These are phyloP conservation scores for Cephus pulcher DNA, from an alignment of 2,888 invertebrate genomes.

Conservation along the genomic window DNA sequence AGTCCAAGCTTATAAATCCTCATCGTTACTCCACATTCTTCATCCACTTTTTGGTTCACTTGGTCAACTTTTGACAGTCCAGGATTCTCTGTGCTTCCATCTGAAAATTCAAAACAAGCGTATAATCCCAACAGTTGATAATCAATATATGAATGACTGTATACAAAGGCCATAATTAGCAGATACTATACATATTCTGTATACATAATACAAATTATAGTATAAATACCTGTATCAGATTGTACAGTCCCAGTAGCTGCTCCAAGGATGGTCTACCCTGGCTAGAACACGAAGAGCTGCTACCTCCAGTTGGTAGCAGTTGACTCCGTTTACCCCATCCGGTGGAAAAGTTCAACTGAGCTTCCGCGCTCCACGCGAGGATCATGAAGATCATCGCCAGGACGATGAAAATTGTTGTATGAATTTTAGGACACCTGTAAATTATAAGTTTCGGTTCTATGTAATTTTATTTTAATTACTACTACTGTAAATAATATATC, in stretches of 20 bases:
- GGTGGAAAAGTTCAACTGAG: conserved; percentile 56
- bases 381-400: conserved; percentile 29
- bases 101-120: conserved; percentile 30
- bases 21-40: background rate
- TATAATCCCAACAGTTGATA: background rate
- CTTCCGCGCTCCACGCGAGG: conserved; percentile 33
- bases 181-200: background rate
- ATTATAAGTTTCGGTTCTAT: background rate
- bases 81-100: conserved; percentile 45
- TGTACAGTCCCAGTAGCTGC: conserved; percentile 44
- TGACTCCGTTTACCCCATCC: conserved; percentile 57
- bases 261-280: conserved; percentile 40
- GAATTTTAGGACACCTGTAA: conserved; percentile 17
- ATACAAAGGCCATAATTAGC: background rate
- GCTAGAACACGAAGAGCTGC: conserved; percentile 27
- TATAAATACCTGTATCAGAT: conserved; percentile 41
- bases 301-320: conserved; percentile 26
- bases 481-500: background rate
- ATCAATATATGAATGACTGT: background rate
- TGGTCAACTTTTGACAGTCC: conserved; percentile 44
- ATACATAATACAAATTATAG: background rate
- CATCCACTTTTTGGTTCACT: conserved; percentile 16
- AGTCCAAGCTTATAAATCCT: background rate
- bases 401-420: conserved; percentile 8
- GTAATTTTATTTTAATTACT: background rate